Base-by-base conservation (phyloP, 2,888 invertebrate genomes). In the Eledone cirrhosa region DNA sequence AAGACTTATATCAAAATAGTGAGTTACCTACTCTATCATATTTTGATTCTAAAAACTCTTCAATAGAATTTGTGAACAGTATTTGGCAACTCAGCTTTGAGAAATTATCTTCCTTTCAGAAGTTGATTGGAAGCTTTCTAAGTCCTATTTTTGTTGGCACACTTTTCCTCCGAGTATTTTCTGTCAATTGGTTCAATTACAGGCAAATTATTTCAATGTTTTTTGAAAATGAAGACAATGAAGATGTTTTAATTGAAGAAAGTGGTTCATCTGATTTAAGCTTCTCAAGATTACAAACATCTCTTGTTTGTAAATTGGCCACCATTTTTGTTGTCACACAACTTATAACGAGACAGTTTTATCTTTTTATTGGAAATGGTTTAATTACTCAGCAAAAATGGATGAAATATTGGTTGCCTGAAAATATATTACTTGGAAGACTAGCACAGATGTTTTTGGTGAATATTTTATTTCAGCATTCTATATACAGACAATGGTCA, bases 401-500 rank as follows among this genome's bases (percentile, higher is more conserved):
- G 31, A 27, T 72, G 16, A 72, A 72, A 72, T 5, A 22, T 22
- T 72, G 33, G 33, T 72, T 72, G 24, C 33, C 69, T 8, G 33
- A 72, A 4, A 22, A 33, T 5, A 19, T 67, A n/a, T 13, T 33
- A 16, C 4, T 72, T 27, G 19, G 69, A 13, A 22, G 69, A 72
- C 13, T 72, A 41, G 13, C 41, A 2, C 69, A 72, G 13, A 72
- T 72, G 0, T 8, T 27, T 24, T 72, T 72, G 41, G 69, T n/a
- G n/a, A 72, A 72, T 22, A 33, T 72, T 8, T n/a, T n/a, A 4
- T 24, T 72, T 11, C 69, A 72, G 22, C 69, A 72, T n/a, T 72
- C 69, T 4, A 72, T 72, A 11, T 72, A 72, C 41, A 14, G 69
- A 72, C 69, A 31, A 72, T 72, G 69, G 69, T 41, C 22, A 72